Evolutionary conservation across 2,888 invertebrate genomes (phyloP), one percentile per base, ranked within the genome.

Genomic region (Dasysyrphus albostriatus): DNA sequence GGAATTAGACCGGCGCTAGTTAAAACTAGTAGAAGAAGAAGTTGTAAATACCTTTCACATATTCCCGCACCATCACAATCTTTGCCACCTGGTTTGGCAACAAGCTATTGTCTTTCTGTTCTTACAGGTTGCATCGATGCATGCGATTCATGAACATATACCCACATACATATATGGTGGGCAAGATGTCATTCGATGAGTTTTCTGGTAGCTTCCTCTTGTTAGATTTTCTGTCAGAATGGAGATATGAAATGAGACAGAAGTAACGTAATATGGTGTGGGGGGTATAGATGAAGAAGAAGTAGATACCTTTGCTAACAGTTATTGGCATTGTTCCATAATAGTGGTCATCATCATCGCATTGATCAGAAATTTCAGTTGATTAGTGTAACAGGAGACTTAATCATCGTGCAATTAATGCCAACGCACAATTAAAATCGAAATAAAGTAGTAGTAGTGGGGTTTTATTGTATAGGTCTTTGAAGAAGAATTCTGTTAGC

Each of bases 1-100:
- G 87, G 83, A 87, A 87, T 79, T 78, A 87, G 87, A 87, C 78
- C 87, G 83, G 78, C 69, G 69, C 75, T 87, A 87, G 75, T 37
- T 76, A 19, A 58, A 70, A 37, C 54, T 34, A 78, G 34, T 34
- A 78, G 34, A 61, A 79, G 44, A 56, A 70, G 61, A 56, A 70
- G 61, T 69, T 29, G 47, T 47, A 49, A 70, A 61, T 63, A 37
- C 56, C 54, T 69, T 54, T 69, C 54, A 39, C 51, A 69, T 65
- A 65, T 65, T 37, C 59, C 49, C 65, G 34, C 59, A 65, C 10
- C 24, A 24, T 24, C 24, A 37, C 49, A 34, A 32, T 29, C 47
- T 34, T 24, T 39, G 49, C 63, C 70, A 63, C 42, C 58, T 73
- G 58, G 67, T 56, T 83, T 73, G 58, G 51, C 51, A 54, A 67